Evolutionary conservation across 2,888 invertebrate species (phyloP), one percentile per base, ranked within the genome.

Genomic region (Coelogynopora nodosa): DNA sequence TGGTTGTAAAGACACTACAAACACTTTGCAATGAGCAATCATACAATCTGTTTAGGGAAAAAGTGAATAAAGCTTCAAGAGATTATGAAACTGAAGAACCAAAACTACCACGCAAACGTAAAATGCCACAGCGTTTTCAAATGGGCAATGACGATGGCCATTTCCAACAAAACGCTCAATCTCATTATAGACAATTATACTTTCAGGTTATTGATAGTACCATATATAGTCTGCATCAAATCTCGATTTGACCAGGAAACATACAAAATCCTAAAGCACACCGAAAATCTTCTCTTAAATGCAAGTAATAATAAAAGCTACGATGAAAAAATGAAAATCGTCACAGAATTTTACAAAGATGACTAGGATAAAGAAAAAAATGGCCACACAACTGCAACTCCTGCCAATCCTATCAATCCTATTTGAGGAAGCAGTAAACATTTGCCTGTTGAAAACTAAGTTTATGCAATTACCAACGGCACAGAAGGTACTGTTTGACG

Each of bases 51-150:
- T 74, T 74, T 74, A n/a, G 74, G 74, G 74, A 74, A 74, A 74
- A 74, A 26, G 74, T 74, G 74, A 74, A 74, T 74, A 74, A 74
- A 74, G 74, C 74, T 74, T 74, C 74, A 26, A 74, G 74, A 26
- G 74, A 74, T n/a, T 74, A 74, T 74, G 74, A 26, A 74, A 74
- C 74, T 74, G 74, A 74, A n/a, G 74, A 74, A 74, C 74, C 74
- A 74, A 74, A 74, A 74, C 74, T 74, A n/a, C 74, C 74, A 26
- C 74, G 74, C 74, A 74, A 74, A 74, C 74, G 74, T n/a, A 74
- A 74, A 74, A 74, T 74, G 74, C 74, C 74, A 74, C 74, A 74
- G 74, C 74, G 74, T 74, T 74, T 74, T 74, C 74, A 74, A 74
- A 74, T 74, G 5, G 74, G 74, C 74, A 74, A 74, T 74, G 74